Base-by-base conservation (phyloP, 2,888 invertebrate species). In the Apoderus coryli region DNA sequence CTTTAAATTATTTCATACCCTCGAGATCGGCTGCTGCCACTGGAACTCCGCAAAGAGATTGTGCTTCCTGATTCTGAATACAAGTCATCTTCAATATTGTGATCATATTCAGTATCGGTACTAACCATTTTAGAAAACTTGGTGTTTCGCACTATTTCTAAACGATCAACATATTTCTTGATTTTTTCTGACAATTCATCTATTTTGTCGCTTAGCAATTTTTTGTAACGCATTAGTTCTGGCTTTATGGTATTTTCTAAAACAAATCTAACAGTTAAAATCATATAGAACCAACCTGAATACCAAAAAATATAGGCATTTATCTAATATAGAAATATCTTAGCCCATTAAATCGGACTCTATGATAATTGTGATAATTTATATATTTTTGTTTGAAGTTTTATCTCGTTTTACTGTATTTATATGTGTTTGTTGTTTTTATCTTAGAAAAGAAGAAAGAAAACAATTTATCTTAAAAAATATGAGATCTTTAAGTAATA, bases 41-140 rank as follows among this genome's bases (percentile, higher is more conserved):
- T n/a, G n/a, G n/a, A n/a, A n/a, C 31, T 24, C n/a, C 30, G 27
- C 10, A 44, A 41, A 3, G 39, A 39, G 24, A 40, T 33, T 4
- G 39, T 34, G 13, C 45, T 46, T 3, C 43, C 45, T 16, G 36
- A 37, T 26, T 47, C 45, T 5, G 46, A 45, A 33, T 42, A 44
- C 25, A 43, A 32, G 35, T 44, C 44, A 31, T 58, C 57, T 22
- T 69, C 65, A 39, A 61, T 53, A 16, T 53, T 47, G 19, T 44
- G 44, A 3, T 45, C 42, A 10, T 34, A 30, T 45, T 41, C 14
- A 44, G n/a, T n/a, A n/a, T n/a, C n/a, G n/a, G n/a, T n/a, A n/a
- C n/a, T n/a, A n/a, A n/a, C n/a, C n/a, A n/a, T n/a, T n/a, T 49
- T 52, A 6, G 44, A 45, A 2, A 46, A 48, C 27, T 58, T 58